Evolutionary conservation across 2,888 invertebrate species (phyloP).

Genomic region (Lacanobia wlatinum): DNA sequence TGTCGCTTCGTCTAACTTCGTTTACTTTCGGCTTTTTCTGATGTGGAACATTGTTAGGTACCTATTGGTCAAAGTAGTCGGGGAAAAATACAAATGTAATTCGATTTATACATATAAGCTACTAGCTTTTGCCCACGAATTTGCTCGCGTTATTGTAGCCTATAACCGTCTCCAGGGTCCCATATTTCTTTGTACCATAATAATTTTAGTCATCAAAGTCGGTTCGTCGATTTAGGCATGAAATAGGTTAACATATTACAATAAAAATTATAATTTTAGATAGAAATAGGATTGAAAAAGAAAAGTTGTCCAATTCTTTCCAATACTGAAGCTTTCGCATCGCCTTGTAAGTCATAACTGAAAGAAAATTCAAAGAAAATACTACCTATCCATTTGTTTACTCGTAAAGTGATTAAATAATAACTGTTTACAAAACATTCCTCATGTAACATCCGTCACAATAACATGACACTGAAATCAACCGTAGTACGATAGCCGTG

Average conservation of each 20-base stretch:
- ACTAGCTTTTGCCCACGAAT: no score
- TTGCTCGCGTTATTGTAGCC: no score
- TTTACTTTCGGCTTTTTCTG: background rate
- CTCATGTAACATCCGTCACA: constrained; percentile 25
- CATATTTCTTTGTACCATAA: no score
- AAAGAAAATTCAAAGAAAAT: background rate
- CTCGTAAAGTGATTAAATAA: constrained; percentile 2
- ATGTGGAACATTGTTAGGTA: background rate
- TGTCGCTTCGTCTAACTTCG: background rate
- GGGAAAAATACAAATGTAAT: no score
- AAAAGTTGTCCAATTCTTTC: background rate
- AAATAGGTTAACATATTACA: no score
- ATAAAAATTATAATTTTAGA: no score
- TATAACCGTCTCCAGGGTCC: no score
- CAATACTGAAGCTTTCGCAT: background rate
- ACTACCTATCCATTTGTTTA: background rate
- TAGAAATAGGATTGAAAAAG: background rate
- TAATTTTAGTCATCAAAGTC: no score
- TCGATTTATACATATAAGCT: no score
- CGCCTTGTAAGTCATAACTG: background rate
- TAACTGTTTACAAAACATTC: constrained; percentile 40
- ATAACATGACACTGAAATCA: constrained; percentile 38
- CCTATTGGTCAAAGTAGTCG: no score
- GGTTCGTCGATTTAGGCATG: no score
- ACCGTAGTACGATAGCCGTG: constrained; percentile 20